Conservation (phyloP, 2,888 invertebrate species). For the Tethea ocularis region DNA sequence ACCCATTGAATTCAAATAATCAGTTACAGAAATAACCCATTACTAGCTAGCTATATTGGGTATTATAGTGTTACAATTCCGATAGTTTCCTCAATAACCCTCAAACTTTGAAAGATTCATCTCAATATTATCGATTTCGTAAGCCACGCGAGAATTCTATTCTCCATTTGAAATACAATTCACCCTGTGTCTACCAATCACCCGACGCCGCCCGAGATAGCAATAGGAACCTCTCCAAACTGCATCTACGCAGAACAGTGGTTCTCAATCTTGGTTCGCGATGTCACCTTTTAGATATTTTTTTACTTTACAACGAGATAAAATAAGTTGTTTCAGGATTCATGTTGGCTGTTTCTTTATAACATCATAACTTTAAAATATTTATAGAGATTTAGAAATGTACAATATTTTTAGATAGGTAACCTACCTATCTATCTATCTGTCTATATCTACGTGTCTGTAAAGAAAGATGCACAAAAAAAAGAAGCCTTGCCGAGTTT, state of each 20-base stretch:
- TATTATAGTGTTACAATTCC: neutral
- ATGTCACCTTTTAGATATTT: neutral
- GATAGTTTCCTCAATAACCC: neutral
- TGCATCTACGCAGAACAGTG: conserved; percentile 21
- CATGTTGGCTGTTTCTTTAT: no score
- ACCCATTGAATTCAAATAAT: no score
- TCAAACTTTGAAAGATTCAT: conserved; percentile 1
- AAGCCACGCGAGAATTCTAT: conserved; percentile 28
- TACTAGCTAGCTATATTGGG: neutral
- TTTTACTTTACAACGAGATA: neutral
- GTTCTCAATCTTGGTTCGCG: neutral
- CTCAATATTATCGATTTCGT: conserved; percentile 14
- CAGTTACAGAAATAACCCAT: no score
- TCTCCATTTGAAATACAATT: conserved; percentile 28
- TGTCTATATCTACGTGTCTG: no score
- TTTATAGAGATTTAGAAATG: no score
- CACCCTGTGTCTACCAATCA: conserved; percentile 38
- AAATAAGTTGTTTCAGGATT: no score
- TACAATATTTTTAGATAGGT: no score
- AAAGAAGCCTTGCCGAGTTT: no score
- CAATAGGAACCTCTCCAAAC: conserved; percentile 20
- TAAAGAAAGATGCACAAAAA: no score
- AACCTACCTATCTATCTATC: no score
- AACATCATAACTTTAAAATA: no score
- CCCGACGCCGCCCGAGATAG: conserved; percentile 30